Evolutionary conservation across 30 jellyfish, hydroid and myxozoan genomes (phyloP), one percentile per base, ranked within the genome.

Genomic region (Pelagia noctiluca): DNA sequence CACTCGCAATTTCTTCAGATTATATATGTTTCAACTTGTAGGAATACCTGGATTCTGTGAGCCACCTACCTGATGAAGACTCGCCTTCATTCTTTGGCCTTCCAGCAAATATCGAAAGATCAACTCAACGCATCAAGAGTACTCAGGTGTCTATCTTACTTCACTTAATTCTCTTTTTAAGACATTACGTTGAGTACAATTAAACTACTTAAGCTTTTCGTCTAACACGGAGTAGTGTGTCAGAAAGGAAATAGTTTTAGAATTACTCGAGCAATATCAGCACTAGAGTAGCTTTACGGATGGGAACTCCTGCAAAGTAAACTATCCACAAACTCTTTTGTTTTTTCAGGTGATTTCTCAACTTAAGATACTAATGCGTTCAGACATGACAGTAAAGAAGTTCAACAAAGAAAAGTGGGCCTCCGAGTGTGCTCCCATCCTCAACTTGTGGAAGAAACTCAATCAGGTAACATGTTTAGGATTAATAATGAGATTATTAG

Each of bases 351-450:
- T 93, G 28, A 88, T 93, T 30, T 73, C 93, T 29, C 97, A 93
- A 68, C 67, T 93, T 69, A 86, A 86, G 64, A 79, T 81, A 35
- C 33, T 93, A 50, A 93, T 93, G 98, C 92, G 98, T 29, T 88
- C 98, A 35, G 90, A 80, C 31, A 88, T 77, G 30, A 91, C 94
- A 26, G 97, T 91, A 16, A 82, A 87, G 65, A 82, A 87, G 34
- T 93, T 93, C 85, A 96, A 93, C 91, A 93, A 93, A 71, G 98
- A 93, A 47, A 93, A 87, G 71, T 93, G 98, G 98, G 97, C 90
- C 26, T 66, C 92, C 35, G 98, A 93, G 64, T 92, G 93, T 37
- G 96, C 97, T 30, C 98, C 98, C 5, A 82, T 93, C 22, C 88
- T 93, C 13, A 93, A 93, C 65, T 73, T 93, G 21, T 93, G 98